Base-by-base conservation (phyloP, 2,797 vertebrate species). In the Hydrophis major region DNA sequence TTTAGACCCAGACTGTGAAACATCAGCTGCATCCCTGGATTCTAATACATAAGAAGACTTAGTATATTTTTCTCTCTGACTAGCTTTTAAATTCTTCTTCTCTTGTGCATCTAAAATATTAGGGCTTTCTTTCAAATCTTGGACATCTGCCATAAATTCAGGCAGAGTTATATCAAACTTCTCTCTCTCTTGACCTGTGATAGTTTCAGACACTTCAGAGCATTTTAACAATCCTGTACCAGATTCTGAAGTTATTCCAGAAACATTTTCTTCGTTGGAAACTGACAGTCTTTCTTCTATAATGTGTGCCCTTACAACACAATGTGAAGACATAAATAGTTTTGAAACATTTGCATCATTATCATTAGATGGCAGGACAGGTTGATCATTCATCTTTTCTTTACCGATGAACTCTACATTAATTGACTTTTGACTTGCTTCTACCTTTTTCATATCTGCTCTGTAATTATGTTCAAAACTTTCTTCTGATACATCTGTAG, bases 91-190 rank as follows among this genome's bases (percentile, higher is more conserved):
- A 56, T 56, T 56, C 10, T 63, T 88, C 18, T 63, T 88, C 18
- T 86, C 27, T 59, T 6, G 14, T 66, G 66, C 32, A 57, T 86
- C 47, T 86, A 50, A 56, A 90, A 20, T 16, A 74, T 37, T 56
- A 13, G 87, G n/a, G 32, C 61, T 60, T 69, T 74, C 42, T 87
- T 86, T 90, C 16, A 50, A 87, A 89, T 95, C 92, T 88, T 95
- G 93, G 37, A 94, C 88, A 47, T 95, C 96, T 61, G 93, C 42
- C n/a, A 94, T 32, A n/a, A 88, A 32, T 53, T 86, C 10, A 86
- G 86, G 32, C 14, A 83, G 28, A 88, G 66, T 28, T 61, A 22
- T 14, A 18, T 20, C 56, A 90, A 8, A 47, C 18, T 59, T 28
- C 14, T 91, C 69, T 42, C 22, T 89, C 6, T 92, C 86, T 66